These are phyloP conservation scores for Tonatia bakeri DNA, from an alignment of 2,113 vertebrate genomes.

Conservation along the genomic window DNA sequence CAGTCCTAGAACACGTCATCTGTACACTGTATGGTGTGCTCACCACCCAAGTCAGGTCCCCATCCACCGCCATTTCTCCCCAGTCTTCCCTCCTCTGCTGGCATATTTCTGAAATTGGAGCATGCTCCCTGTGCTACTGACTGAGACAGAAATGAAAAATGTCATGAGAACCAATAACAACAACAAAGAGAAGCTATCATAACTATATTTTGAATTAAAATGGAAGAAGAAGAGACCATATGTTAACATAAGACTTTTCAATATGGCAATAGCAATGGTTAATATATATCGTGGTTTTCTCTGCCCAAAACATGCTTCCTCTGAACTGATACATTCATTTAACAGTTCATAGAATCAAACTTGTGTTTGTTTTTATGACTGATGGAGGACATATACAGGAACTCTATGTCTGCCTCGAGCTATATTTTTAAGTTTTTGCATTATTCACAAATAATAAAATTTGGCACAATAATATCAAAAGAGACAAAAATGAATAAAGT, in stretches of 20 bases:
- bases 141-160: conserved; percentile 1
- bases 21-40: background rate
- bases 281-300: conserved; percentile 28
- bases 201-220: conserved; percentile 16
- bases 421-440: background rate
- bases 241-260: background rate
- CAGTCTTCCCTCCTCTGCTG: too few relatives aligned
- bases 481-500: background rate
- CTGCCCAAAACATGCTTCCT: background rate
- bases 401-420: background rate
- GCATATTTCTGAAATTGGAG: background rate
- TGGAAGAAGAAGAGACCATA: background rate
- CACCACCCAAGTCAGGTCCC: background rate
- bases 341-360: background rate
- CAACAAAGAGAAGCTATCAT: background rate
- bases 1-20: background rate
- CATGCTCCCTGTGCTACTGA: background rate
- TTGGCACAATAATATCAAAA: background rate
- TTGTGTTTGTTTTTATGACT: conserved; percentile 24
- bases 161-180: background rate
- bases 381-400: background rate
- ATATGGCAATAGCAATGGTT: background rate
- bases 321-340: background rate
- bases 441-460: background rate
- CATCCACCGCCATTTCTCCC: too few relatives aligned